phyloP scores from a whole-genome alignment of 2,797 vertebrate species.

The Erethizon dorsatum region DNA sequence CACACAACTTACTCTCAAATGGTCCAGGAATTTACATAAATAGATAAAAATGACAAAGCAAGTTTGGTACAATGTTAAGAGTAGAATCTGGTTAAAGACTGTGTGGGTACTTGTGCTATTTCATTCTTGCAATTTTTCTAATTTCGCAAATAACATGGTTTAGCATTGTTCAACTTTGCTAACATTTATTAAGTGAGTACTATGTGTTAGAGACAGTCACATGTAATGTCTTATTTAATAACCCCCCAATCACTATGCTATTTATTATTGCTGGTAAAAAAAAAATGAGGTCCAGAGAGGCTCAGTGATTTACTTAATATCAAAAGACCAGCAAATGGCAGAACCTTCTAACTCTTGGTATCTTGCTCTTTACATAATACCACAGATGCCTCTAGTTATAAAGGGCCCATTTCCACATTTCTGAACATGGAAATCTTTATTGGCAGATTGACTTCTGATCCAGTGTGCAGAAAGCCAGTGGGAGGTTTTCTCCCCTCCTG shows the following conservation, averaged over 20 bases:
- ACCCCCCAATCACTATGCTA: neutral
- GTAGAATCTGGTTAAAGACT: neutral
- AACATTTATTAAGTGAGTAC: neutral
- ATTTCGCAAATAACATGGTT: slow-evolving; percentile 29
- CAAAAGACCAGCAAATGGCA: neutral
- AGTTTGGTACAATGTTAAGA: neutral
- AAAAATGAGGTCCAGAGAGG: neutral
- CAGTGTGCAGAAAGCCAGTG: slow-evolving; percentile 22
- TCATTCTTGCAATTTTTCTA: slow-evolving; percentile 36
- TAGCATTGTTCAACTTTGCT: slow-evolving; percentile 13
- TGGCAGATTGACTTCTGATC: slow-evolving; percentile 43
- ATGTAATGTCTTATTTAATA: slow-evolving; percentile 20
- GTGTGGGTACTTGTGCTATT: neutral
- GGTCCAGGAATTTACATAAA: neutral
- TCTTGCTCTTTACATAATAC: neutral
- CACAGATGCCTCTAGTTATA: neutral
- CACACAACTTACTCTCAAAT: slow-evolving; percentile 11
- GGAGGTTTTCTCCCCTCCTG: slow-evolving; percentile 34
- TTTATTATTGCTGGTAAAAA: slow-evolving; percentile 54
- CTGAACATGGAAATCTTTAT: slow-evolving; percentile 52
- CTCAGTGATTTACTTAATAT: neutral
- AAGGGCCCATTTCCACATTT: slow-evolving; percentile 39
- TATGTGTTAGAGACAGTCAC: neutral
- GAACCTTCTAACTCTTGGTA: neutral
- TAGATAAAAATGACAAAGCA: neutral